Evolutionary conservation across 2,888 invertebrate genomes (phyloP).

Genomic region (Meliscaeva auricollis): DNA sequence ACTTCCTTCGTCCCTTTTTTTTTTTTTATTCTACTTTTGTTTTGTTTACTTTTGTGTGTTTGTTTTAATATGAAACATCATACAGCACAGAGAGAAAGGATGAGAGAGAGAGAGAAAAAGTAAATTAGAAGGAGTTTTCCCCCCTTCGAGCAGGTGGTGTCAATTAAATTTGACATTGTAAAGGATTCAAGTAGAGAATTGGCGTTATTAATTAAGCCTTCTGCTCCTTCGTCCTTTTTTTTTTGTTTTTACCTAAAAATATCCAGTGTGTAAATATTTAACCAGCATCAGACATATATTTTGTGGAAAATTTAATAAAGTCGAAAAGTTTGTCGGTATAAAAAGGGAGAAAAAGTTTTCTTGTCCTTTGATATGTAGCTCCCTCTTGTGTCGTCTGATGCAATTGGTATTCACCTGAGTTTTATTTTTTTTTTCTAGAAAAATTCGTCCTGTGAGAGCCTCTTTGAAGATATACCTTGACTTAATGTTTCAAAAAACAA

Average conservation of each 20-base stretch:
- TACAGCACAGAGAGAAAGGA: background rate
- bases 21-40: constrained; percentile 6
- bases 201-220: constrained; percentile 68
- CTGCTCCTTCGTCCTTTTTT: background rate
- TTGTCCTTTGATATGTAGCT: constrained; percentile 39
- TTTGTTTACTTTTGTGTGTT: background rate
- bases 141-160: constrained; percentile 53
- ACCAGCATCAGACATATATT: constrained; percentile 27
- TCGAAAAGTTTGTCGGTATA: constrained; percentile 40
- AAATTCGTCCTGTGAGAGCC: background rate
- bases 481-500: background rate
- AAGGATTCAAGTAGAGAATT: constrained; percentile 63
- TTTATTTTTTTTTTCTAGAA: constrained; percentile 1
- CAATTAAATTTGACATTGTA: constrained; percentile 74
- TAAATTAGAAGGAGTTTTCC: background rate
- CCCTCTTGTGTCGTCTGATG: constrained; percentile 52
- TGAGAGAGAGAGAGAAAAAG: too few relatives aligned
- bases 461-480: background rate
- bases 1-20: constrained; percentile 33
- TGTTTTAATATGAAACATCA: constrained; percentile 25
- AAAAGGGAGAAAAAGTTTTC: constrained; percentile 4
- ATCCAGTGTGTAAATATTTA: constrained; percentile 10
- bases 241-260: background rate
- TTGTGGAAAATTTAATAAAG: constrained; percentile 63
- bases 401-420: constrained; percentile 67